Evolutionary conservation across 2,113 vertebrate genomes (phyloP), one percentile per base, ranked within the genome.

Genomic region (Petroica traversi): DNA sequence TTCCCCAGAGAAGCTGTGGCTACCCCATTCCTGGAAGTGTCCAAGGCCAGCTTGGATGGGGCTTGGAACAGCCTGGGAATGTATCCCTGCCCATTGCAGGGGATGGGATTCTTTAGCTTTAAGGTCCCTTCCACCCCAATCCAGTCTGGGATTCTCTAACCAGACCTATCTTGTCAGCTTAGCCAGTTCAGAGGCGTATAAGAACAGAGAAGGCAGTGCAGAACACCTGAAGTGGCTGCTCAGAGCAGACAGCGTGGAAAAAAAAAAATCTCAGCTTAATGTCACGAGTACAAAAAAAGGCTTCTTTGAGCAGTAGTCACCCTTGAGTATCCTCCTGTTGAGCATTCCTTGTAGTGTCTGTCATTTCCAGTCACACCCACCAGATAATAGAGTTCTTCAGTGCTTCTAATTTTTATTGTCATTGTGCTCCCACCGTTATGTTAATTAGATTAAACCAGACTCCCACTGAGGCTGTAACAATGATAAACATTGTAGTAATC

Each of bases 361-460:
- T 72, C 59, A 58, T 40, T 84, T 38, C 54, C 77, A 87, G 71
- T 38, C 90, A 69, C 49, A 41, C n/a, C 51, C 66, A 71, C 72
- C 72, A 59, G 40, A 26, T 67, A 91, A 93, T 26, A 45, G 63
- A 90, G 24, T 64, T 85, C 64, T 59, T 89, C 17, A 61, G 40
- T 25, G 45, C 62, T 68, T 57, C 87, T 94, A 45, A 88, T 89
- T 93, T 75, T 93, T 87, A 83, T 88, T 89, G 84, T 62, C 74
- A 62, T 18, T 79, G 49, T 85, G 41, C 86, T 83, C 82, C 66
- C 71, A 83, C 85, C 92, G 71, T 88, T 54, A 54, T 22, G 78
- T 36, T 95, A 91, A 96, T 95, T 85, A 75, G 85, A 91, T 93
- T 79, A 92, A 93, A 49, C 20, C 85, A 79, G 87, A 66, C 81